Evolutionary conservation across 2,888 invertebrate species (phyloP), one percentile per base, ranked within the genome.

Genomic region (Patella pellucida): DNA sequence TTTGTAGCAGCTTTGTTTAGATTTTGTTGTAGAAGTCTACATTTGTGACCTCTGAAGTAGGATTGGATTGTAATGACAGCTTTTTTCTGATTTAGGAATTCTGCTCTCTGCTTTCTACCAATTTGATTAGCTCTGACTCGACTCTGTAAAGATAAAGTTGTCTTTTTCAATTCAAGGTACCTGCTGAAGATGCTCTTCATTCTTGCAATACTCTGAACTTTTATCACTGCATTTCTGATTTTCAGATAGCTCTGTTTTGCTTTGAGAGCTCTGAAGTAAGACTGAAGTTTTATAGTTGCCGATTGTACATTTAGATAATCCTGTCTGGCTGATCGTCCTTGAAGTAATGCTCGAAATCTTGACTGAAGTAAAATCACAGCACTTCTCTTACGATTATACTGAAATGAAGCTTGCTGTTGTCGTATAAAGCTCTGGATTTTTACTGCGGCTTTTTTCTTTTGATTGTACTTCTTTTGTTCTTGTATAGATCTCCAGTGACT

Each of bases 251-350:
- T 54, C 52, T 68, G 71, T n/a, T 74, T 75, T 16, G 50, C 73
- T 71, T 41, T 19, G 68, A 74, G 74, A 50, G 77, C 74, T 69
- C 80, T 71, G 12, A 74, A 73, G 9, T 12, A 41, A 71, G 82
- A 76, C 78, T 86, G 86, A 51, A 86, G 74, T 3, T 80, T 81
- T 19, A 86, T 69, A 12, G 77, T 77, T 15, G 85, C 85, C 51
- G 78, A 56, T 15, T 71, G 71, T 31, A 73, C 62, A 15, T 62
- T 52, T 52, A 54, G 54, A 31, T 76, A 75, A 51, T 73, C n/a
- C 41, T 23, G 16, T 41, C 72, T 14, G 9, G 72, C 23, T 54
- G 73, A 31, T 23, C n/a, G 70, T 16, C 62, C 67, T 12, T 56
- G 72, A n/a, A 11, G 41, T 27, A 52, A 7, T 12, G 72, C 74